Conservation (phyloP, 53 echinoderm and acorn worm genomes). For the Antedon mediterranea region DNA sequence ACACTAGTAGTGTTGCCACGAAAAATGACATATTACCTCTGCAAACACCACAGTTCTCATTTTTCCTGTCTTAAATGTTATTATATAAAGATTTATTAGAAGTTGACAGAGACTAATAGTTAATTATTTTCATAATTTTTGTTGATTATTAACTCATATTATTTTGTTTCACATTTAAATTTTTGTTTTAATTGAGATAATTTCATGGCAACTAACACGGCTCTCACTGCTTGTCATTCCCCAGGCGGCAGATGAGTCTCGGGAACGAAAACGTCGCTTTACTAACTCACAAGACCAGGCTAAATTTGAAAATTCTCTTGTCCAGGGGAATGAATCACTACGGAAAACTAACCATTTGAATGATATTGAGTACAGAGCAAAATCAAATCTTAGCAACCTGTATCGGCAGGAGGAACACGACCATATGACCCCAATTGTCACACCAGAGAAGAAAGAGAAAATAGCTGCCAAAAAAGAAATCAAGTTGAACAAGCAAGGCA, state of each 20-base stretch:
- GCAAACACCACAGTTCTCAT: too few relatives aligned
- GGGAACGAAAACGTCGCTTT: conserved; percentile 33
- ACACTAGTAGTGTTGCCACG: too few relatives aligned
- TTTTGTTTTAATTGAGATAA: neutral
- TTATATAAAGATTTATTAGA: too few relatives aligned
- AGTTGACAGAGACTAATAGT: too few relatives aligned
- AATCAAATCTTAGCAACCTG: conserved; percentile 29
- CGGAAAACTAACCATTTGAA: conserved; percentile 44
- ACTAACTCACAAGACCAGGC: conserved; percentile 37
- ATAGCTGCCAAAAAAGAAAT: conserved; percentile 24
- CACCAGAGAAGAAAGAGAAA: conserved; percentile 71
- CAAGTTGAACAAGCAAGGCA: conserved; percentile 33
- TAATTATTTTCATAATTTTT: neutral
- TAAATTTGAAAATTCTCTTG: conserved; percentile 54
- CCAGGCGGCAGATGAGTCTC: conserved; percentile 28
- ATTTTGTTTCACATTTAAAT: neutral
- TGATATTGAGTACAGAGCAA: conserved; percentile 25
- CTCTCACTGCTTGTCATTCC: neutral
- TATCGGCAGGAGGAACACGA: conserved; percentile 76
- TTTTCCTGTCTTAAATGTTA: too few relatives aligned
- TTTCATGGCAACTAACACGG: neutral
- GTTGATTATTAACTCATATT: neutral
- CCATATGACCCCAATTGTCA: conserved; percentile 64
- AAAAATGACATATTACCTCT: too few relatives aligned
- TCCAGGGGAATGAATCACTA: conserved; percentile 25